phyloP scores from a whole-genome alignment of 2,888 invertebrate genomes.

The Choristoneura rosaceana region DNA sequence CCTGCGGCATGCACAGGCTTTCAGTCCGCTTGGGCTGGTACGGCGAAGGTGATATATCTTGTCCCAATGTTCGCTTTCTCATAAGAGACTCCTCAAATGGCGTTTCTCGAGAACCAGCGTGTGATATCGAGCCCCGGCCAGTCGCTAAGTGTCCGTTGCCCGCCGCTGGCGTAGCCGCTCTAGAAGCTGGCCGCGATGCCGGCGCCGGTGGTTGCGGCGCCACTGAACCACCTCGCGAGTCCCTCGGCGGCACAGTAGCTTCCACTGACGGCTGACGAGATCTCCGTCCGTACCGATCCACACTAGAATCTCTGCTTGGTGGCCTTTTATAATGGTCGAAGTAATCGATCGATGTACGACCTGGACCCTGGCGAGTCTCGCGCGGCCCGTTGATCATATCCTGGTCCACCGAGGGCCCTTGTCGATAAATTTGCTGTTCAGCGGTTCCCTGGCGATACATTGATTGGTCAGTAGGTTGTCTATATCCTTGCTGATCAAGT shows the following conservation, averaged over 20 bases:
- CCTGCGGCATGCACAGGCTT: conserved; percentile 90
- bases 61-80: conserved; percentile 92
- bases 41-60: conserved; percentile 95
- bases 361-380: conserved; percentile 71
- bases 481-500: conserved; percentile 65
- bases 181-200: conserved; percentile 85
- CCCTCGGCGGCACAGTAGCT: conserved; percentile 80
- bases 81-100: conserved; percentile 94
- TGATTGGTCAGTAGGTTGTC: conserved; percentile 75
- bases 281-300: conserved; percentile 92
- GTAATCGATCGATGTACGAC: conserved; percentile 91
- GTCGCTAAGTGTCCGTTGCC: conserved; percentile 89
- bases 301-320: conserved; percentile 94
- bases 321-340: conserved; percentile 98
- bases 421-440: conserved; percentile 81
- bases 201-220: conserved; percentile 90
- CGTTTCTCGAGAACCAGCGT: conserved; percentile 76
- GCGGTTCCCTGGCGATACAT: conserved; percentile 77
- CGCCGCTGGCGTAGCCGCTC: conserved; percentile 81
- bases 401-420: conserved; percentile 75
- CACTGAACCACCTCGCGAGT: conserved; percentile 89
- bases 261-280: conserved; percentile 93
- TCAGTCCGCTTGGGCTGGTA: conserved; percentile 96
- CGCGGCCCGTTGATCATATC: conserved; percentile 69
- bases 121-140: conserved; percentile 84